These are phyloP conservation scores for Callipepla squamata DNA, from an alignment of 2,113 vertebrate species.

Conservation along the genomic window DNA sequence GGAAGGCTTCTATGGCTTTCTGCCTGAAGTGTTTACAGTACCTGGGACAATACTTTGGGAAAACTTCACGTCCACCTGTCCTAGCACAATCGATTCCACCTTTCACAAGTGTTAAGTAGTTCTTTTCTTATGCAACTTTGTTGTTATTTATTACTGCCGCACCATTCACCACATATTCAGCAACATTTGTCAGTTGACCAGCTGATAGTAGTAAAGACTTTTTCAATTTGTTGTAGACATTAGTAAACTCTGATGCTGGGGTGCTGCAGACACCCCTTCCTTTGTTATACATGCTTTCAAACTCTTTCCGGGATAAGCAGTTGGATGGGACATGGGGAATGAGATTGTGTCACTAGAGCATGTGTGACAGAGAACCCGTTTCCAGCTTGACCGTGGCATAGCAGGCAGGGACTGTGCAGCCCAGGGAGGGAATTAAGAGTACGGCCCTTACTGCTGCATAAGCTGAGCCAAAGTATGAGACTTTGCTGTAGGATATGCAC, in stretches of 20 bases:
- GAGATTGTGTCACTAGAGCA: background rate
- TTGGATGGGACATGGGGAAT: background rate
- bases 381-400: background rate
- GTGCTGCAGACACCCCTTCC: background rate
- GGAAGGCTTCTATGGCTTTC: background rate
- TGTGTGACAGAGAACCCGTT: background rate
- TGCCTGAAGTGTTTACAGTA: background rate
- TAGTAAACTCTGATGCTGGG: accelerated
- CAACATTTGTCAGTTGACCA: background rate
- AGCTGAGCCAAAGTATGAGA: background rate
- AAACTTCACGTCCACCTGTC: background rate
- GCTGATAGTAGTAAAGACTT: background rate
- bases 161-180: background rate
- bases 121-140: background rate
- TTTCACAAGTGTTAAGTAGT: background rate
- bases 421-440: background rate
- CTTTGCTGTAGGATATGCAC: background rate
- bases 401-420: background rate
- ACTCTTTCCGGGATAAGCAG: accelerated
- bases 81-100: background rate
- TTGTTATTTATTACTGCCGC: background rate
- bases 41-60: background rate
- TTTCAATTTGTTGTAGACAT: background rate
- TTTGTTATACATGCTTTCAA: background rate
- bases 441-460: background rate